These are phyloP conservation scores for Porites divaricata DNA, from an alignment of 92 coral and sea anemone species.

Conservation along the genomic window DNA sequence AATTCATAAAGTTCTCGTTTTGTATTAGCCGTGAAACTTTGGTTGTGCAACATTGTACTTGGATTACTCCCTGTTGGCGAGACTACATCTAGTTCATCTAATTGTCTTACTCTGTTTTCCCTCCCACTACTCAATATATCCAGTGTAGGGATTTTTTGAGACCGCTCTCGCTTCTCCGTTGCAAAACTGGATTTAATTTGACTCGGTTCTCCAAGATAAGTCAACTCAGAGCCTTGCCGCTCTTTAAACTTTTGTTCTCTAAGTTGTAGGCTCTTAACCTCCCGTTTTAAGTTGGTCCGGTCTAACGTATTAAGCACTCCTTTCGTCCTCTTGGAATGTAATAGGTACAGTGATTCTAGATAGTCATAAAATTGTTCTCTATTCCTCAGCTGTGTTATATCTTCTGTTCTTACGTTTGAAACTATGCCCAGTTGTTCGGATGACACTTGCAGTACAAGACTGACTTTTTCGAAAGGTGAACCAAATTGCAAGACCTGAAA, in stretches of 20 bases:
- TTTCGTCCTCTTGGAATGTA: background rate
- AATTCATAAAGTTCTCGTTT: constrained; percentile 23
- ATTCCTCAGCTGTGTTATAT: constrained; percentile 23
- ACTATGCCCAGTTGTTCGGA: constrained; percentile 62
- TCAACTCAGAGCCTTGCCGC: constrained; percentile 23
- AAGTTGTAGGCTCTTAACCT: background rate
- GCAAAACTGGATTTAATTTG: constrained; percentile 18
- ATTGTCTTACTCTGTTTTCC: background rate
- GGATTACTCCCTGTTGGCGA: background rate
- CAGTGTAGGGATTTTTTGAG: background rate
- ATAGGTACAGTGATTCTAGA: constrained; percentile 44
- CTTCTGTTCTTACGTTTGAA: constrained; percentile 31
- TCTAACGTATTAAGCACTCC: background rate
- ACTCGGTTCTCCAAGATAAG: constrained; percentile 29
- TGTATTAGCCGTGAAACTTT: background rate
- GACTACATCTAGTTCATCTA: background rate
- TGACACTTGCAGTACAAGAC: constrained; percentile 55
- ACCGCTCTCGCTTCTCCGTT: background rate
- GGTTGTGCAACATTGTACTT: background rate
- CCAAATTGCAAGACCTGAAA: constrained; percentile 76
- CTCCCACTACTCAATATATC: background rate
- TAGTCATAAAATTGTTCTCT: constrained; percentile 16
- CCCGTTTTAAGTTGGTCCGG: constrained; percentile 18
- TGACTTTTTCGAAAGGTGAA: constrained; percentile 70
- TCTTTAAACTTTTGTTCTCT: constrained; percentile 23